Conservation (phyloP, 2,888 invertebrate genomes). For the Drosophila leonis region DNA sequence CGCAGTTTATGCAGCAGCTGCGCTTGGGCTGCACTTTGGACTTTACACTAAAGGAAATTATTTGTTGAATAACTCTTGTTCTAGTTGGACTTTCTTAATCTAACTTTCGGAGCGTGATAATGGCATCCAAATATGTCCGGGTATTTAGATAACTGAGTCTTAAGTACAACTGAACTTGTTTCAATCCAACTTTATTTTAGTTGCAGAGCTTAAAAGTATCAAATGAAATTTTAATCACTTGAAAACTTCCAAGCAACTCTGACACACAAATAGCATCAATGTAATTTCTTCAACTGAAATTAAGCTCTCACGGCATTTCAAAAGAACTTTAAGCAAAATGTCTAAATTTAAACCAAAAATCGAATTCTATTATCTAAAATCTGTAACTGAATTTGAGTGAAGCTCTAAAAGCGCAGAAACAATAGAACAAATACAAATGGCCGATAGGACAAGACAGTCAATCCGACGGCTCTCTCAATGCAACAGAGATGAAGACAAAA, state of each 20-base stretch:
- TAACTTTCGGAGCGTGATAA: not conserved
- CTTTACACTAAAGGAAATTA: not conserved
- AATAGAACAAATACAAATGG: conserved; percentile 26
- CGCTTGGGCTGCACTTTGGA: not conserved
- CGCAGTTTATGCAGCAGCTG: not conserved
- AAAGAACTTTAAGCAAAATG: not conserved
- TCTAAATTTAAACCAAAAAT: not conserved
- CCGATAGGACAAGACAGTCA: not conserved
- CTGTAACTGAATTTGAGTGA: conserved; percentile 21
- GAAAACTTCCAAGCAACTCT: not conserved
- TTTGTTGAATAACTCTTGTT: not conserved
- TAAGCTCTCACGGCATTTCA: not conserved
- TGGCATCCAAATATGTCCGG: not conserved
- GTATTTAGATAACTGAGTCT: no score
- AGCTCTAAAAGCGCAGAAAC: conserved; percentile 29
- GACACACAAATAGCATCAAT: not conserved
- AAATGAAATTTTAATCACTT: not conserved
- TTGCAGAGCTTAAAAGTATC: not conserved
- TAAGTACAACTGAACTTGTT: no score
- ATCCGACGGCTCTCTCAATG: conserved; percentile 7
- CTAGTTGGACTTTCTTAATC: not conserved
- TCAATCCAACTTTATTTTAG: no score
- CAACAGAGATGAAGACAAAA: conserved; percentile 40
- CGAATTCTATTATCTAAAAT: conserved; percentile 2
- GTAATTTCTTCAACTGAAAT: not conserved